Evolutionary conservation across 2,888 invertebrate genomes (phyloP).

Genomic region (Apocheima hispidaria): DNA sequence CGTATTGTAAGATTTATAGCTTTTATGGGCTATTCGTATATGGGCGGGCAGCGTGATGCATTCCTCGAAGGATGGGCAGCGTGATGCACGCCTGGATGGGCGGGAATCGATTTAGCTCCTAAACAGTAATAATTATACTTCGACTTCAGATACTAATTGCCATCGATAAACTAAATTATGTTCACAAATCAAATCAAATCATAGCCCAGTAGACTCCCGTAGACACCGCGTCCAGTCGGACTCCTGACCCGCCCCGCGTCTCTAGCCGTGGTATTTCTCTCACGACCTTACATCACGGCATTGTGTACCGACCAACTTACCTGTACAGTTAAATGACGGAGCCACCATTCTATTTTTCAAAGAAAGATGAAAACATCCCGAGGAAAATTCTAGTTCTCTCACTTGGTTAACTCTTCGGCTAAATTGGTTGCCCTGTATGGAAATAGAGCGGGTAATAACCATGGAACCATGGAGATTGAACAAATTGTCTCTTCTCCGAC

Average conservation of each 20-base stretch:
- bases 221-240: neutral
- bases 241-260: conserved; percentile 1
- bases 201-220: neutral
- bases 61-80: no score
- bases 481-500: conserved; percentile 13
- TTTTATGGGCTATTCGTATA: no score
- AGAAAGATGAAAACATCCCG: neutral
- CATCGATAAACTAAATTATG: no score
- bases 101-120: no score
- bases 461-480: conserved; percentile 10
- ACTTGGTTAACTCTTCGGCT: neutral
- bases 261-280: conserved; percentile 24
- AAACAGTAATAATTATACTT: no score
- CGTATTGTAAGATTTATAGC: no score
- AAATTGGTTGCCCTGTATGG: neutral
- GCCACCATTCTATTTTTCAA: neutral
- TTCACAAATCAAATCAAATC: no score
- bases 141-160: no score
- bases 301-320: conserved; percentile 10
- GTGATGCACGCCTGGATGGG: no score
- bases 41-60: no score
- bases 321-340: neutral
- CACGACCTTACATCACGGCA: conserved; percentile 23
- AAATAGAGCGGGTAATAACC: conserved; percentile 13
- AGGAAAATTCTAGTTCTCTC: neutral